phyloP scores from a whole-genome alignment of 1,140 invertebrate species.

The Drosophila bocki region DNA sequence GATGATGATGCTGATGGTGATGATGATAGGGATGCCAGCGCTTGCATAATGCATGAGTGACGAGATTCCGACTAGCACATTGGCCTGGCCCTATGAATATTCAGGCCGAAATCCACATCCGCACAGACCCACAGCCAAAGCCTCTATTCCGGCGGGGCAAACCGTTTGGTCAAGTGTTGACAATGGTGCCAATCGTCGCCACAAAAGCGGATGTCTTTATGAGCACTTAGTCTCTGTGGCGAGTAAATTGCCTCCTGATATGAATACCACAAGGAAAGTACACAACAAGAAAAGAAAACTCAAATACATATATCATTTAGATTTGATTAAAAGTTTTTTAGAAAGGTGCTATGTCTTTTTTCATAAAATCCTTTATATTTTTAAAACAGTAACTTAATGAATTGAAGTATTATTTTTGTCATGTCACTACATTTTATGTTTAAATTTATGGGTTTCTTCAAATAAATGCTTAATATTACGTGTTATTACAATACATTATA shows the following conservation, averaged over 20 bases:
- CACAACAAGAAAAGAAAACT: constrained; percentile 1
- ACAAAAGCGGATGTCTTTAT: constrained; percentile 59
- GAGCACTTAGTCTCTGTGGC: constrained; percentile 26
- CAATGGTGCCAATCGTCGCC: constrained; percentile 65
- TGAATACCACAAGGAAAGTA: constrained; percentile 4
- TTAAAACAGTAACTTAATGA: too few species aligned
- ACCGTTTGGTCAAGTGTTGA: constrained; percentile 62
- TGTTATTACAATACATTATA: too few species aligned
- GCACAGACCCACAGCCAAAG: constrained; percentile 12
- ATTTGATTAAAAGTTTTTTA: not conserved
- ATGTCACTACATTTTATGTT: too few species aligned
- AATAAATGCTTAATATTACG: too few species aligned
- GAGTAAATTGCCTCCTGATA: constrained; percentile 24
- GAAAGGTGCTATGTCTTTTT: too few species aligned
- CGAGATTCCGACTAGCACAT: constrained; percentile 38
- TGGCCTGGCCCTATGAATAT: constrained; percentile 65
- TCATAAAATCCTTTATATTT: too few species aligned
- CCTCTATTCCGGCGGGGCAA: constrained; percentile 14
- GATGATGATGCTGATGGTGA: constrained; percentile 28
- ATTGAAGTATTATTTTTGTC: too few species aligned
- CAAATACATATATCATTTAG: not conserved
- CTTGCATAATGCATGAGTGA: constrained; percentile 75
- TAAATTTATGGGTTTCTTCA: too few species aligned
- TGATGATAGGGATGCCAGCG: constrained; percentile 32
- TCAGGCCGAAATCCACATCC: constrained; percentile 48